Base-by-base conservation (phyloP, 2,888 invertebrate species). In the Xestoiulus laeticollis region DNA sequence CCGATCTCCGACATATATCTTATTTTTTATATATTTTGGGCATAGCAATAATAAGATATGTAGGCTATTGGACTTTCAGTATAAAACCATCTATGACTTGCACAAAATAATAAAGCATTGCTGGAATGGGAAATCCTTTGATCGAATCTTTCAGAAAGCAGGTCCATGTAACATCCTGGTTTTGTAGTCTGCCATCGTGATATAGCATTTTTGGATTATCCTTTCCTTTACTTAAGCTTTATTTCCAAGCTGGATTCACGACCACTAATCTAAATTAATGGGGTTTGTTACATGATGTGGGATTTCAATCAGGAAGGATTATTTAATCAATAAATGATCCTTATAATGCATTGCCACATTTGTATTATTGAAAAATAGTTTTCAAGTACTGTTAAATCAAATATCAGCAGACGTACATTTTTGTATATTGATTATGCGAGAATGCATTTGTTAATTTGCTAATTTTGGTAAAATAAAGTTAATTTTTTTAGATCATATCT, bases 91-190 rank as follows among this genome's bases (percentile, higher is more conserved):
- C 30, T 30, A 78, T 78, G 78, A 78, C 78, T 78, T 78, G 78
- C 78, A 30, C 59, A 78, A 78, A 78, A 78, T 30, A 68, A 68
- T 68, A 78, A 78, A 78, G 78, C 78, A 78, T 78, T 78, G 30
- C 0, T 16, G 78, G 30, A 78, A 78, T 30, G 16, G 78, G 16
- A 78, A 78, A 78, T 78, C 78, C 78, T 78, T 78, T 78, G 78
- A 78, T 30, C 30, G 78, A 78, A 78, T 78, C 78, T 30, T 30
- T 78, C 12, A 26, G 78, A 78, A 78, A 30, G 78, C 30, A 30
- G 14, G 30, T 26, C 14, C 16, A 30, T 78, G 78, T 30, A 30
- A 30, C 78, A 78, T 78, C 78, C 78, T 30, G 30, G 78, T 30
- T 78, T 78, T 78, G 78, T 78, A 26, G 26, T 78, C 30, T 78